phyloP scores from a whole-genome alignment of 2,888 invertebrate genomes.

The Acronicta leporina region DNA sequence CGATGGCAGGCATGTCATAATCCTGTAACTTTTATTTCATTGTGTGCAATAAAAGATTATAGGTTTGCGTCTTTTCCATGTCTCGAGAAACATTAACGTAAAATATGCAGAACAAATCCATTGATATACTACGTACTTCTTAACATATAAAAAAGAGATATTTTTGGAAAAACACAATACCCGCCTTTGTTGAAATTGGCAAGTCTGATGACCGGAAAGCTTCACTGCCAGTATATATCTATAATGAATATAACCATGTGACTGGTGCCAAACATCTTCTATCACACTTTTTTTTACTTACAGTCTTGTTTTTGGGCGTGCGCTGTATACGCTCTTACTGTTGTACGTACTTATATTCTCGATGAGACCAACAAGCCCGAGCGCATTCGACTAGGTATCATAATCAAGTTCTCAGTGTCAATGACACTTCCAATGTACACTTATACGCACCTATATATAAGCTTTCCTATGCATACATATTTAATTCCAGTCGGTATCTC shows the following conservation, averaged over 20 bases:
- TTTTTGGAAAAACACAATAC: conserved; percentile 34
- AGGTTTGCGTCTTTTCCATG: conserved; percentile 3
- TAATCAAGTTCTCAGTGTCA: conserved; percentile 42
- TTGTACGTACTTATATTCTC: conserved; percentile 9
- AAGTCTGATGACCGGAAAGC: conserved; percentile 60
- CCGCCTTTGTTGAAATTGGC: conserved; percentile 57
- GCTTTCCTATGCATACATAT: conserved; percentile 6
- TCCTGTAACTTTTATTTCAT: conserved; percentile 35
- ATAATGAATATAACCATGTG: conserved; percentile 53
- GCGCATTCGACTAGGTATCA: conserved; percentile 8
- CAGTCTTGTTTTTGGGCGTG: conserved; percentile 18
- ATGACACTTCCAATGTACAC: conserved; percentile 20
- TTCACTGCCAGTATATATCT: conserved; percentile 48
- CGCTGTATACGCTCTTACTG: conserved; percentile 13
- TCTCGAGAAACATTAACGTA: conserved; percentile 3
- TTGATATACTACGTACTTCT: neutral
- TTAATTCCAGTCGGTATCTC: conserved; percentile 3
- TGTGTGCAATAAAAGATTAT: conserved; percentile 28
- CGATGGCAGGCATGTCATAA: conserved; percentile 34
- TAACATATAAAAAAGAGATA: conserved; percentile 7
- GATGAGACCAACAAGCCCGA: conserved; percentile 8
- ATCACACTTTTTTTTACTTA: conserved; percentile 32
- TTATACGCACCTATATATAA: neutral
- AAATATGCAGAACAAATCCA: conserved; percentile 19
- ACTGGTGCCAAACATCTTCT: conserved; percentile 61